Base-by-base conservation (phyloP, 1,140 invertebrate genomes). In the Apis florea region DNA sequence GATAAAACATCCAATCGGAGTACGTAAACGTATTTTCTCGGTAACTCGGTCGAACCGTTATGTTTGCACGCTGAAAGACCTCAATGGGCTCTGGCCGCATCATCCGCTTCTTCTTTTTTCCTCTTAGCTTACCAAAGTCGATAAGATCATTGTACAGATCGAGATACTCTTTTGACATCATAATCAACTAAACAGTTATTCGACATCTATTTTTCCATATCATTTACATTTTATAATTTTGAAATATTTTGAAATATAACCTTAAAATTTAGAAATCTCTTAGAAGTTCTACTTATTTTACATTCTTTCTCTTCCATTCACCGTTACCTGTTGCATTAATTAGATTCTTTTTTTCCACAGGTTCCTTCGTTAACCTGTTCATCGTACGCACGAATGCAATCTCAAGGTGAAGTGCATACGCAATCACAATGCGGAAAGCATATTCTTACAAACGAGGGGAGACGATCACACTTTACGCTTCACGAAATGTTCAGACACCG, bases 1-100 rank as follows among this genome's bases (percentile, higher is more conserved):
- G 31, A 56, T n/a, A 24, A 73, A 70, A 73, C 49, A 31, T 61
- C 47, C 17, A 49, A 74, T 66, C 58, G 10, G 15, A n/a, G 58
- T 17, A 64, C 19, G 59, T 17, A 3, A 58, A 53, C 63, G 79
- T 56, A 77, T 53, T 69, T 85, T 84, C 83, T 92, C 89, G 89
- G 89, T 90, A 92, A 93, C 90, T 93, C 92, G 92, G 91, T 90
- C 92, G 89, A 61, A 92, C 92, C 92, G 92, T 93, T 93, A 92
- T 81, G 83, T 88, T 89, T 84, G 87, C 87, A 85, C 83, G 85
- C 80, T 85, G 88, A 77, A 88, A 90, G 88, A 88, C 90, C 88
- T 93, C 89, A 91, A 92, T 93, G 91, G 89, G 85, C 85, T 90
- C 79, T 88, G 83, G 85, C 88, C 84, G 89, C 86, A 90, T 87